Conservation (phyloP, 2,113 vertebrate species). For the Recurvirostra avosetta region DNA sequence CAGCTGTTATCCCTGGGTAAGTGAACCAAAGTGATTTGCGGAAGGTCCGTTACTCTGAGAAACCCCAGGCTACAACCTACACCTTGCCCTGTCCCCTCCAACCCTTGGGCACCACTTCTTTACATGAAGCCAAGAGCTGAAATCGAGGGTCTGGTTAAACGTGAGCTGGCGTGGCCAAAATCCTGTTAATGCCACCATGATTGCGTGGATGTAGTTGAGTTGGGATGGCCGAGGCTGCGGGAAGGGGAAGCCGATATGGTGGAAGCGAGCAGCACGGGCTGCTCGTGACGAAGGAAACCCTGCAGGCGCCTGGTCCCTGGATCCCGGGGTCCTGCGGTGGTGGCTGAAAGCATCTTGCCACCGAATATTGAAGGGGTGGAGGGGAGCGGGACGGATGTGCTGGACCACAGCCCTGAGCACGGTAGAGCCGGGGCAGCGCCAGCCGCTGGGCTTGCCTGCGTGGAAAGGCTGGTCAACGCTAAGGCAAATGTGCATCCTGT, state of each 20-base stretch:
- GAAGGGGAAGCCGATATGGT: not conserved
- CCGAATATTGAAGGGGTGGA: not conserved
- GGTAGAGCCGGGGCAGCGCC: not conserved
- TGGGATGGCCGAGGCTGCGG: not conserved
- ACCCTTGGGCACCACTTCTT: not conserved
- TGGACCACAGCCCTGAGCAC: not conserved
- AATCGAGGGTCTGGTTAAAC: not conserved
- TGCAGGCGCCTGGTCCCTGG: not conserved
- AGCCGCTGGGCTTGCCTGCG: not conserved
- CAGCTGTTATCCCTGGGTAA: not conserved
- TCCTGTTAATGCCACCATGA: not conserved
- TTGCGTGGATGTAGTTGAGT: not conserved
- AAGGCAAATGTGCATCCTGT: not conserved
- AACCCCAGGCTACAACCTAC: not conserved
- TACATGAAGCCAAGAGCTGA: rapidly evolving
- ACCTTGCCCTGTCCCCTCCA: rapidly evolving
- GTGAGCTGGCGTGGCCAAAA: not conserved
- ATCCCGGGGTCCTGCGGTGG: not conserved
- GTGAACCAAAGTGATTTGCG: not conserved
- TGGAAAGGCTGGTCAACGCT: not conserved
- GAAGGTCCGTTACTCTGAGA: not conserved
- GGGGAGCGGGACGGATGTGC: not conserved
- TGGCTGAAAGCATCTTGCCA: not conserved
- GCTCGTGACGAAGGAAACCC: rapidly evolving
- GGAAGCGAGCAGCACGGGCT: not conserved